Conservation (phyloP, 2,797 vertebrate genomes). For the Microhierax caerulescens region DNA sequence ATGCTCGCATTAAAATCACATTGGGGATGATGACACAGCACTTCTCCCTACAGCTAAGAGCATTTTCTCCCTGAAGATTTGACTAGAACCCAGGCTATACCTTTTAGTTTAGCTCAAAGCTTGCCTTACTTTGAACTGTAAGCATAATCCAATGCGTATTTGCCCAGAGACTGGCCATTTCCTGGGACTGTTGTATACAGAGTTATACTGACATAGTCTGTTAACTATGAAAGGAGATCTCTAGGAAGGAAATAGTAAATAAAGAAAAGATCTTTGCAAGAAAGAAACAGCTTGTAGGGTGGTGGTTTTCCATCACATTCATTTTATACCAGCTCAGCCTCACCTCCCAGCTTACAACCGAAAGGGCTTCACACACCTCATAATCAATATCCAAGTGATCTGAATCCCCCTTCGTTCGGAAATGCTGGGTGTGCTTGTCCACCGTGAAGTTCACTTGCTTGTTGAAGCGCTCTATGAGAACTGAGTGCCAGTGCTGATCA, state of each 20-base stretch:
- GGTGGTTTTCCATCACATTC: not conserved
- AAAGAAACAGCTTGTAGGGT: not conserved
- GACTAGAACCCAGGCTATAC: not conserved
- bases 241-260: not conserved
- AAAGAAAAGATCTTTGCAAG: not conserved
- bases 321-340: not conserved
- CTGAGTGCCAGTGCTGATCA: conserved; percentile 95
- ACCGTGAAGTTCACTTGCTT: conserved; percentile 95
- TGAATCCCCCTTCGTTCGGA: conserved; percentile 88
- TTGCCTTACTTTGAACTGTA: not conserved
- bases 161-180: not conserved
- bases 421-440: conserved; percentile 89
- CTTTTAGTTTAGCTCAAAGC: not conserved
- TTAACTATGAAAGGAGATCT: not conserved
- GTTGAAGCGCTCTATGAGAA: conserved; percentile 92
- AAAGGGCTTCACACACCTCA: conserved; percentile 80
- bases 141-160: not conserved
- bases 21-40: not conserved
- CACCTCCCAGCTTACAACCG: not conserved
- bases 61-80: not conserved
- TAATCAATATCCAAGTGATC: conserved; percentile 96
- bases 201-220: not conserved
- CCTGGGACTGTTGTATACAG: not conserved
- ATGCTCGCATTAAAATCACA: not conserved
- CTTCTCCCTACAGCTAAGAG: not conserved